These are phyloP conservation scores for Eulemur albifrons DNA, from an alignment of 2,797 vertebrate species.

Conservation along the genomic window DNA sequence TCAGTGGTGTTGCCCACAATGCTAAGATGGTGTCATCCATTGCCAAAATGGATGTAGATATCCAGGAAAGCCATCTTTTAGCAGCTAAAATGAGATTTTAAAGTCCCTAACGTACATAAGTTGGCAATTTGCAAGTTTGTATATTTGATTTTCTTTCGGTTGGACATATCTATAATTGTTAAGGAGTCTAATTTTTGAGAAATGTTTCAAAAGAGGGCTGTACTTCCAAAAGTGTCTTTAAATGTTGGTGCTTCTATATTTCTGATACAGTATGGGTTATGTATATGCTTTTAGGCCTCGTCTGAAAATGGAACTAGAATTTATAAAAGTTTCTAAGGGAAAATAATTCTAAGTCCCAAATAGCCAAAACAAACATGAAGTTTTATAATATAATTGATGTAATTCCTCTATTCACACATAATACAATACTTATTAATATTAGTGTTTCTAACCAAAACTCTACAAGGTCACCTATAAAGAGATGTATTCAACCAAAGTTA, in stretches of 20 bases:
- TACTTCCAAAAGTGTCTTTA: background rate
- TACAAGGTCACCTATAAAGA: background rate
- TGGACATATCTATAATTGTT: background rate
- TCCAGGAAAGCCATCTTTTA: background rate
- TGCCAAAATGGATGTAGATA: background rate
- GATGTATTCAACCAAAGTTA: background rate
- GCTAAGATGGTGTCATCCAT: background rate
- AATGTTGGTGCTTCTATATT: background rate
- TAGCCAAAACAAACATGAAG: constrained; percentile 14
- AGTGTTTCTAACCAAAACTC: background rate
- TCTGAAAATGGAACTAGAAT: background rate
- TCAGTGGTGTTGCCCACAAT: background rate
- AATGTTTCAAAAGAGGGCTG: background rate
- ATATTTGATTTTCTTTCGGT: background rate
- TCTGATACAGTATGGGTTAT: background rate
- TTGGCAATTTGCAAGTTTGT: background rate
- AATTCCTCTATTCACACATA: background rate
- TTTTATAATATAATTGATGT: constrained; percentile 11
- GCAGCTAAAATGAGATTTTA: background rate
- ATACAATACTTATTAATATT: background rate
- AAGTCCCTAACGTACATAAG: background rate
- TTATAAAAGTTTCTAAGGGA: background rate
- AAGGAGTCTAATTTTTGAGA: background rate
- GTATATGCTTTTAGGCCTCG: background rate
- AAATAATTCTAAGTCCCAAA: constrained; percentile 26